Conservation (phyloP, 2,888 invertebrate species). For the Penaeus monodon region DNA sequence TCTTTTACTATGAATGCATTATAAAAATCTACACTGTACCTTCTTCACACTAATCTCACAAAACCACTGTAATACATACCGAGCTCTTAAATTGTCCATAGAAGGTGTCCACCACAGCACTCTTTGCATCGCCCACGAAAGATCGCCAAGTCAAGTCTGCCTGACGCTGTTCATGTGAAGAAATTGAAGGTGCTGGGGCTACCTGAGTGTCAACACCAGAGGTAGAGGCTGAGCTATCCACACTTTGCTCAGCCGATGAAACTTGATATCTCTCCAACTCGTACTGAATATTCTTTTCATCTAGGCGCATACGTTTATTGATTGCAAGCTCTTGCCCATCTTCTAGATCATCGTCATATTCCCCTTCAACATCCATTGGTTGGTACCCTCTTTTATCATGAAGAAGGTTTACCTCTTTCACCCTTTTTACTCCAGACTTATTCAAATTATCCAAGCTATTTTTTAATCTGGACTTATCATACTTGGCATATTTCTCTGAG, state of each 20-base stretch:
- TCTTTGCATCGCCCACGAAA: conserved; percentile 62
- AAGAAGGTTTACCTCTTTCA: conserved; percentile 73
- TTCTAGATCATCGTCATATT: conserved; percentile 31
- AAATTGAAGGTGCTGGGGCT: conserved; percentile 28
- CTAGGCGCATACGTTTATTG: conserved; percentile 61
- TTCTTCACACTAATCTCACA: too few species aligned
- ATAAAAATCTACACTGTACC: too few species aligned
- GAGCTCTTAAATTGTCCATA: conserved; percentile 65
- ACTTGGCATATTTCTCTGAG: conserved; percentile 74
- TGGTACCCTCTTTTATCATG: conserved; percentile 49
- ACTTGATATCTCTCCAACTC: conserved; percentile 60
- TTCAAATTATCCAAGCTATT: conserved; percentile 70
- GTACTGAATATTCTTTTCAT: conserved; percentile 63
- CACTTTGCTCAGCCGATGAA: conserved; percentile 28
- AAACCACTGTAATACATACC: conserved; percentile 32
- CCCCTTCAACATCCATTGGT: background rate
- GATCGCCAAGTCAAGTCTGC: conserved; percentile 61
- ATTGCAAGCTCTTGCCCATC: conserved; percentile 46
- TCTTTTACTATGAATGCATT: too few species aligned
- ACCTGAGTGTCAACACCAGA: conserved; percentile 37
- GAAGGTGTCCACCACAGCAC: conserved; percentile 63
- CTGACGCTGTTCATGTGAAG: conserved; percentile 52
- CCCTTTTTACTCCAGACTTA: conserved; percentile 68
- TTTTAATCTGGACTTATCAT: conserved; percentile 70
- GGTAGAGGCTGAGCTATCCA: conserved; percentile 49